A percentile compares a stretch with the other conserved stretches of the same genome.
Evolutionary conservation across 2,888 invertebrate genomes (phyloP).

Genomic region (Bhutanitis thaidina): DNA sequence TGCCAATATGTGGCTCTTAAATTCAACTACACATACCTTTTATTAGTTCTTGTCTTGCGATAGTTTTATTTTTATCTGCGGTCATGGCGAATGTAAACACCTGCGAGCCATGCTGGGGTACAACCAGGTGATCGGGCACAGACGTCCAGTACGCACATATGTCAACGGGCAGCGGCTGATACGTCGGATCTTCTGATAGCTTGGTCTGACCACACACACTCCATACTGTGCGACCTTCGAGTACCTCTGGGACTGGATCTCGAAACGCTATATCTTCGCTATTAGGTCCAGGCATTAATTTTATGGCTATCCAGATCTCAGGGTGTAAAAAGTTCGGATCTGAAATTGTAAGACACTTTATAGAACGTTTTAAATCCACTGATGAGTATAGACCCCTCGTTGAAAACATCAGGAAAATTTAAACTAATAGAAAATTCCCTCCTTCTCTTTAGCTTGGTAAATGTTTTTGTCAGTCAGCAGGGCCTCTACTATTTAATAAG

Average conservation of each 20-base stretch:
- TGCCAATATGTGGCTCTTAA: no score
- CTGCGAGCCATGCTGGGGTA: conserved; percentile 65
- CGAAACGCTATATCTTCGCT: conserved; percentile 65
- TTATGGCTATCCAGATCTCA: conserved; percentile 70
- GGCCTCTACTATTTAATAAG: no score
- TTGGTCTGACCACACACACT: conserved; percentile 62
- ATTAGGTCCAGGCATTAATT: conserved; percentile 56
- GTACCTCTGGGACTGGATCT: conserved; percentile 54
- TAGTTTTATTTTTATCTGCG: conserved; percentile 67
- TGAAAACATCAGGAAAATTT: no score
- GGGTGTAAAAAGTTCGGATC: conserved; percentile 66
- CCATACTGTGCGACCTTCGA: conserved; percentile 59
- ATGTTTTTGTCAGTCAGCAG: no score
- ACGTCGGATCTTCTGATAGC: conserved; percentile 54
- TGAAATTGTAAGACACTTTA: conserved; percentile 30
- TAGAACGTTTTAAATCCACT: no score
- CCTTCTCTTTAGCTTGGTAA: no score
- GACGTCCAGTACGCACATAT: conserved; percentile 74
- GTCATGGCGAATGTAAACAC: conserved; percentile 77
- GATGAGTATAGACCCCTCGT: no score
- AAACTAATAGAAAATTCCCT: no score
- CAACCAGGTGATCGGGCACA: conserved; percentile 67
- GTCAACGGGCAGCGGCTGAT: conserved; percentile 55
- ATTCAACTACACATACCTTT: conserved; percentile 56
- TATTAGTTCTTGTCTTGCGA: conserved; percentile 62